Percentiles rank a stretch among this genome's conserved stretches.
Evolutionary conservation across 2,888 invertebrate species (phyloP).

Genomic region (Leptinotarsa juncta): DNA sequence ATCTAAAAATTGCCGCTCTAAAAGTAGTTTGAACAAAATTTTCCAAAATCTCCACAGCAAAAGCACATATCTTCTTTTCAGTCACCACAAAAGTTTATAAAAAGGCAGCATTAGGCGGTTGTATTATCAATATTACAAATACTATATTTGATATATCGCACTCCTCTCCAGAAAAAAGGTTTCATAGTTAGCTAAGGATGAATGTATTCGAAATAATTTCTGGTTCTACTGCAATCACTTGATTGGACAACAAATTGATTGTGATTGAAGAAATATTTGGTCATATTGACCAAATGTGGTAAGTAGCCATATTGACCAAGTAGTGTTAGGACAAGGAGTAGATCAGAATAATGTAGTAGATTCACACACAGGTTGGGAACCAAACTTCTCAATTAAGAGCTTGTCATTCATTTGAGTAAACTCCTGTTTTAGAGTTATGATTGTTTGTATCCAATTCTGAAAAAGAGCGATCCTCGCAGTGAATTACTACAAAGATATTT

Average conservation of each 20-base stretch:
- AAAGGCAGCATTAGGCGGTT: constrained; percentile 57
- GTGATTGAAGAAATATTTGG: constrained; percentile 4
- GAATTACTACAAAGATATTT: neutral
- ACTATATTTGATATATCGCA: constrained; percentile 13
- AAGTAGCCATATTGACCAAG: neutral
- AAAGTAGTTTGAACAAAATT: constrained; percentile 39
- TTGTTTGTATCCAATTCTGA: neutral
- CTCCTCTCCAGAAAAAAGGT: neutral
- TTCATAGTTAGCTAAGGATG: neutral
- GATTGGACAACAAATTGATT: neutral
- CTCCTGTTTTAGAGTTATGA: neutral
- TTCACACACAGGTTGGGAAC: no score
- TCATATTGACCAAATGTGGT: neutral
- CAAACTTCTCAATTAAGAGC: no score
- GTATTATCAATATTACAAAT: constrained; percentile 31
- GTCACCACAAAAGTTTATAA: constrained; percentile 53
- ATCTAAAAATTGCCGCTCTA: constrained; percentile 8
- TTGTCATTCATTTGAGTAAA: neutral
- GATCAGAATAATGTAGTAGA: no score
- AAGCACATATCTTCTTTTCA: constrained; percentile 57
- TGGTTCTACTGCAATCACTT: neutral
- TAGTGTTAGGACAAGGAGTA: no score
- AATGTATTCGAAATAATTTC: neutral
- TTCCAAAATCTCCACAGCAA: constrained; percentile 55
- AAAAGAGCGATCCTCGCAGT: neutral